These are phyloP conservation scores for Himalopsyche kuldschensis DNA, from an alignment of 2,888 invertebrate species.

Conservation along the genomic window DNA sequence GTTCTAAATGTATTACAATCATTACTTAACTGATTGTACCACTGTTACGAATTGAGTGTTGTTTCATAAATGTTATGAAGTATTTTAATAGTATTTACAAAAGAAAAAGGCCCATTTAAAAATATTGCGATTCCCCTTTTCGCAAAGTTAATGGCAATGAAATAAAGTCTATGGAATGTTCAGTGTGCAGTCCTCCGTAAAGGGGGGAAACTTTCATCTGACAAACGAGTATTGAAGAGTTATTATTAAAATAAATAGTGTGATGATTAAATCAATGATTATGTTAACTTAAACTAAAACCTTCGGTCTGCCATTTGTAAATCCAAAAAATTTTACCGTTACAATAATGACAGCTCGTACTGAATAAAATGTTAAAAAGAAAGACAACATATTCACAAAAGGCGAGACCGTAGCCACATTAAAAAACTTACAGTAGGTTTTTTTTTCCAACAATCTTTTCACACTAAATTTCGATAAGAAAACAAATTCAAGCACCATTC, in stretches of 20 bases:
- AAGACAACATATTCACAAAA: not conserved
- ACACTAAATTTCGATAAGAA: not conserved
- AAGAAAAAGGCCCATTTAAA: not conserved
- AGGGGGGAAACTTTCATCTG: not conserved
- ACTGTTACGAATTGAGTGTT: not conserved
- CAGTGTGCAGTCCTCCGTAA: not conserved
- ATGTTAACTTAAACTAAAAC: not conserved
- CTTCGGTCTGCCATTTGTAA: not conserved
- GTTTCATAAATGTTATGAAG: not conserved
- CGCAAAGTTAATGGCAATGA: not conserved
- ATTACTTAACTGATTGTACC: not conserved
- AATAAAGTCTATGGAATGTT: not conserved
- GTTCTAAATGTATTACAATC: not conserved
- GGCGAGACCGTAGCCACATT: not conserved
- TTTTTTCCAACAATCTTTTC: not conserved
- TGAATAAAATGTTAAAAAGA: not conserved
- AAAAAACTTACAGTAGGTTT: not conserved
- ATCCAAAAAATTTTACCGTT: not conserved
- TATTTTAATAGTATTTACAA: not conserved
- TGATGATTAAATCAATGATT: not conserved
- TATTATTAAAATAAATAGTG: not conserved
- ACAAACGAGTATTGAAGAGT: not conserved
- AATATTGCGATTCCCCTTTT: not conserved
- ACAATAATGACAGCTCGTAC: not conserved
- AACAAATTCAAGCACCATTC: slow-evolving; percentile 1